Evolutionary conservation across 2,888 invertebrate genomes (phyloP).

Genomic region (Eupithecia centaureata): DNA sequence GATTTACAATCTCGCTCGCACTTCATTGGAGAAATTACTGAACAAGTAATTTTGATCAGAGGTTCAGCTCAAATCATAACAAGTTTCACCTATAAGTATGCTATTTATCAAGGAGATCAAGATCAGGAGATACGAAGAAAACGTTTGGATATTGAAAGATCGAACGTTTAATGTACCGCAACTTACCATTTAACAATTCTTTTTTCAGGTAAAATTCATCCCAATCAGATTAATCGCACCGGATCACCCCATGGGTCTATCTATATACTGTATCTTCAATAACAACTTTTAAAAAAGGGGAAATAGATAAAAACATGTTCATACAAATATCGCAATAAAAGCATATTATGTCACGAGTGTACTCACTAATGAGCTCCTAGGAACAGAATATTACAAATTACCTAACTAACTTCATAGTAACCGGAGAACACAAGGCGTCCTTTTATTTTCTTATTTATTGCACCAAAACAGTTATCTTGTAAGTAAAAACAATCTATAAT

Average conservation of each 20-base stretch:
- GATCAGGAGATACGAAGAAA: not conserved
- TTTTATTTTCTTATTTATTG: not conserved
- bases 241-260: too few relatives aligned
- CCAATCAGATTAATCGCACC: not conserved
- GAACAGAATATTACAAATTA: not conserved
- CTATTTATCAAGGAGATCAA: too few relatives aligned
- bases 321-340: not conserved
- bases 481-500: not conserved
- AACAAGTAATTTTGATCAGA: constrained; percentile 9
- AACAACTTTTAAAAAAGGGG: too few relatives aligned
- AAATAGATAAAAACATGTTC: not conserved
- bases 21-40: constrained; percentile 14
- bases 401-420: not conserved
- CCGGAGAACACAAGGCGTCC: not conserved
- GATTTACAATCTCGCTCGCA: constrained; percentile 22
- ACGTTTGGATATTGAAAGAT: not conserved
- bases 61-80: not conserved
- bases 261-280: too few relatives aligned
- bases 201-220: not conserved
- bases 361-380: not conserved
- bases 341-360: not conserved
- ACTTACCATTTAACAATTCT: not conserved
- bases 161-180: not conserved
- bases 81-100: not conserved
- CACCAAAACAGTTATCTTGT: not conserved